A percentile compares a stretch with the other conserved stretches of the same genome.
Conservation (phyloP, 1,140 invertebrate species). For the Phortica variegata region DNA sequence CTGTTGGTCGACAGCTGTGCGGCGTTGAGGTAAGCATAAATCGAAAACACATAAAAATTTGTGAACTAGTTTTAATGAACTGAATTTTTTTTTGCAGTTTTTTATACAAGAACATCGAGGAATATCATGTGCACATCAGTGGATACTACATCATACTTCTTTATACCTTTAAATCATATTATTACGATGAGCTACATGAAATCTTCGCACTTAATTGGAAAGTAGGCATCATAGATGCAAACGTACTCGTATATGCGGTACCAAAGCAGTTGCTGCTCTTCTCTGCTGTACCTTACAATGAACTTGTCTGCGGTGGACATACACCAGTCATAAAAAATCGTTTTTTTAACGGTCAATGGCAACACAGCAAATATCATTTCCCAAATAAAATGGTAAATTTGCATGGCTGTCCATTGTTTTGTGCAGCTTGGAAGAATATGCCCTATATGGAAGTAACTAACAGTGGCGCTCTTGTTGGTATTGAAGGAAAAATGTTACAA, state of each 20-base stretch:
- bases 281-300: slow-evolving; percentile 5
- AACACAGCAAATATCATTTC: slow-evolving; percentile 1
- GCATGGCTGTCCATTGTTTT: slow-evolving; percentile 14
- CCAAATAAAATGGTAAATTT: slow-evolving; percentile 10
- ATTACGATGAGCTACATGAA: slow-evolving; percentile 9
- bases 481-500: slow-evolving; percentile 16
- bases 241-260: slow-evolving; percentile 10
- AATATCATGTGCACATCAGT: slow-evolving; percentile 8
- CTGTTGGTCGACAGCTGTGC: slow-evolving; percentile 11
- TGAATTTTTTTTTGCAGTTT: slow-evolving; percentile 4
- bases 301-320: slow-evolving; percentile 5
- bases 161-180: slow-evolving; percentile 4
- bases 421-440: slow-evolving; percentile 16
- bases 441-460: slow-evolving; percentile 6
- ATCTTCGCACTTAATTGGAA: slow-evolving; percentile 5
- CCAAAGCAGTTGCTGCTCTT: slow-evolving; percentile 7
- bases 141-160: slow-evolving; percentile 16
- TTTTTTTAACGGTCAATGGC: slow-evolving; percentile 8
- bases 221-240: slow-evolving; percentile 10
- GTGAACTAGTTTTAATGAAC: background rate
- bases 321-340: slow-evolving; percentile 11
- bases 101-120: slow-evolving; percentile 3
- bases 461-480: background rate
- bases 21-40: slow-evolving; percentile 9
- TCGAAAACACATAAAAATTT: background rate